Evolutionary conservation across 1,140 invertebrate genomes (phyloP).

Genomic region (Meteorus sp.): DNA sequence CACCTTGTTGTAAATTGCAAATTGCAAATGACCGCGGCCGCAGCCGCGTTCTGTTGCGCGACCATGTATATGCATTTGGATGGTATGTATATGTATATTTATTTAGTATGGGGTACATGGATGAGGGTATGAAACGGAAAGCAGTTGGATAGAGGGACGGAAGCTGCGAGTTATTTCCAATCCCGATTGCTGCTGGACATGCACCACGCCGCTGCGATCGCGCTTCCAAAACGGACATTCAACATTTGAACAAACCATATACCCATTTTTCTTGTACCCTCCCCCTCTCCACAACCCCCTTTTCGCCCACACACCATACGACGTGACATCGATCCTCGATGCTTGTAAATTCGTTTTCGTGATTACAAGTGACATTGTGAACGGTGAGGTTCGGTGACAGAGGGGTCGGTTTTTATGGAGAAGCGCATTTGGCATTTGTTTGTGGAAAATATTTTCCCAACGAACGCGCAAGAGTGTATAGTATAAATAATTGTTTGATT

Average conservation of each 20-base stretch:
- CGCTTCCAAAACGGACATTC: not conserved
- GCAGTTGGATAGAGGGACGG: not conserved
- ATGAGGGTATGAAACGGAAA: not conserved
- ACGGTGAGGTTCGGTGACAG: no score
- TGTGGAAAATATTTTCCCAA: no score
- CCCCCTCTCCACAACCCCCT: not conserved
- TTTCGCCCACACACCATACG: no score
- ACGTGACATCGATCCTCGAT: no score
- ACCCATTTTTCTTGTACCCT: constrained; percentile 4
- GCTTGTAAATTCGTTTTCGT: constrained; percentile 2
- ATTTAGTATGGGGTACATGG: not conserved
- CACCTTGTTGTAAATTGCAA: constrained; percentile 38
- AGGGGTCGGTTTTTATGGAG: no score
- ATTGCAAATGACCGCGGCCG: constrained; percentile 44
- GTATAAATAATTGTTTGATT: no score
- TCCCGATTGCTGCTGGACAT: constrained; percentile 8
- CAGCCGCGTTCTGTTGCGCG: no score
- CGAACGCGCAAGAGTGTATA: no score
- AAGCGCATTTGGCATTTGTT: no score
- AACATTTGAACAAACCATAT: not conserved
- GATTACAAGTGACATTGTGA: constrained; percentile 2
- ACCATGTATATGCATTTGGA: no score
- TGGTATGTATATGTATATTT: no score
- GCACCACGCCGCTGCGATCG: no score
- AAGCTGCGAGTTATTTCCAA: constrained; percentile 6